Percentiles rank a stretch among this genome's conserved stretches.
Conservation (phyloP, 2,797 vertebrate genomes). For the Anniella stebbinsi region DNA sequence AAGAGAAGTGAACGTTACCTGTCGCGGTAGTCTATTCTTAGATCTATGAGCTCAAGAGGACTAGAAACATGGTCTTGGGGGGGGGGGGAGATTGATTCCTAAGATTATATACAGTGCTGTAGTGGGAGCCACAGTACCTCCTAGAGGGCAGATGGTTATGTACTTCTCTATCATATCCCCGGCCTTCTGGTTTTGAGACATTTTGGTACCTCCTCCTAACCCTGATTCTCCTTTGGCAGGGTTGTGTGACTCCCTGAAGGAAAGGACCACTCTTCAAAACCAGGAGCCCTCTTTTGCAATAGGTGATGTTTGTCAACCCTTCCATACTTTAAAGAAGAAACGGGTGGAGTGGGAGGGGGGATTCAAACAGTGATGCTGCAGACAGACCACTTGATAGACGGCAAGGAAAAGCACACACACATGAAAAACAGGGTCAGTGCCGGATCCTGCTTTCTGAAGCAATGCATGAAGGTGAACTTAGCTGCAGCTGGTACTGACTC, state of each 20-base stretch:
- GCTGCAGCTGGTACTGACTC: constrained; percentile 35
- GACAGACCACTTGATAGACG: not conserved
- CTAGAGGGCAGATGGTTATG: not conserved
- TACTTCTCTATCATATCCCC: not conserved
- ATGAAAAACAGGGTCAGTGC: not conserved
- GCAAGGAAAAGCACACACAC: not conserved
- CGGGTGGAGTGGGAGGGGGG: no score
- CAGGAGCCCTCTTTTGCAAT: not conserved
- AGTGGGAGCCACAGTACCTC: not conserved
- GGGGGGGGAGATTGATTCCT: not conserved
- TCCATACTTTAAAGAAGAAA: not conserved
- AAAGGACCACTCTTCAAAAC: not conserved
- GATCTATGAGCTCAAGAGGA: not conserved
- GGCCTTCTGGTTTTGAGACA: not conserved
- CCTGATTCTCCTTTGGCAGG: not conserved
- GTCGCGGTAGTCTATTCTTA: no score
- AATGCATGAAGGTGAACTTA: constrained; percentile 35
- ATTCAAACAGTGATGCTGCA: not conserved
- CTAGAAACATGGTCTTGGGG: not conserved
- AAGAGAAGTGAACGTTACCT: not conserved
- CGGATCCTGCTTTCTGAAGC: not conserved
- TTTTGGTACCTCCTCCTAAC: not conserved
- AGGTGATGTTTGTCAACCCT: no score
- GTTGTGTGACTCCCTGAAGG: not conserved
- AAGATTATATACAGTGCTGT: not conserved